phyloP scores from a whole-genome alignment of 2,113 vertebrate genomes.

The Oncorhynchus gorbuscha region DNA sequence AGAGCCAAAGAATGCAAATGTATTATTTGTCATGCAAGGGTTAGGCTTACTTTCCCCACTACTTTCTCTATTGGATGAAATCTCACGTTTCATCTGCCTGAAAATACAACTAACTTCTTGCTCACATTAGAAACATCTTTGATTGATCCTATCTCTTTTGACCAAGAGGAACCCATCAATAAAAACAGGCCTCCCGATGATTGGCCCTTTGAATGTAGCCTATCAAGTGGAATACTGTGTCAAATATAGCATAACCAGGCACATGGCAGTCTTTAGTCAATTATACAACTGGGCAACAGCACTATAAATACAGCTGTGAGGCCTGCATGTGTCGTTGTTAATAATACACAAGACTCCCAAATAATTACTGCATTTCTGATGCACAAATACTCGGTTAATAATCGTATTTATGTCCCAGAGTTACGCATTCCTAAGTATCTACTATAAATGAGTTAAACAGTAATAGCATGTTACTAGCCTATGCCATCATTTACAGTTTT shows the following conservation, averaged over 20 bases:
- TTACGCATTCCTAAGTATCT: no score
- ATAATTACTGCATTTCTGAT: conserved; percentile 59
- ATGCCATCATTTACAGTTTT: no score
- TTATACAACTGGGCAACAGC: not conserved
- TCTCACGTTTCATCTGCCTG: no score
- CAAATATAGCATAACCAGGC: not conserved
- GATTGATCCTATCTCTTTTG: no score
- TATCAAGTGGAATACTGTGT: not conserved
- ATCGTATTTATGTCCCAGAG: conserved; percentile 53
- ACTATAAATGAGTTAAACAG: no score
- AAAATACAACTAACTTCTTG: no score
- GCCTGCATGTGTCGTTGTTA: not conserved
- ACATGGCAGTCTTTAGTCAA: not conserved
- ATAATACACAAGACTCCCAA: conserved; percentile 35
- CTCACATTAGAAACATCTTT: no score
- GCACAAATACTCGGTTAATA: conserved; percentile 58
- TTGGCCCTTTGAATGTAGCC: not conserved
- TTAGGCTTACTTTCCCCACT: no score
- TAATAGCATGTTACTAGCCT: no score
- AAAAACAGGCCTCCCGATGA: not conserved
- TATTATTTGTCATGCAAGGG: no score
- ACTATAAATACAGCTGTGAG: conserved; percentile 36
- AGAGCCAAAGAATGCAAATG: no score
- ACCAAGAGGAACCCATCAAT: not conserved
- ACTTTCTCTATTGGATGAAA: no score